phyloP scores from a whole-genome alignment of 2,113 vertebrate species.

The Scopus umbretta region DNA sequence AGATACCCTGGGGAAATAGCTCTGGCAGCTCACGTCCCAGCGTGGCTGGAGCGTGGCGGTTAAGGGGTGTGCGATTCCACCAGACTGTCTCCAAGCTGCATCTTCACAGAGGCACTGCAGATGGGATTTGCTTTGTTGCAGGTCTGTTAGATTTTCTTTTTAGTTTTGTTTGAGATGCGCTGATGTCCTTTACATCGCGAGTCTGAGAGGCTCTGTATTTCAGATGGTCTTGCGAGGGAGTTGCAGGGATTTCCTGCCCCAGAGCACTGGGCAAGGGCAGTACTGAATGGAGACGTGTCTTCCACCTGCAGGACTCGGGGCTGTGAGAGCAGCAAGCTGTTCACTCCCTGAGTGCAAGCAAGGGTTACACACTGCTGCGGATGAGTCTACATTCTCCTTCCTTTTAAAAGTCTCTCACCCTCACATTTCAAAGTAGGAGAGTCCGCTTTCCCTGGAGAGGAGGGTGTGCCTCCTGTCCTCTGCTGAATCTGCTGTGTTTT shows the following conservation, averaged over 20 bases:
- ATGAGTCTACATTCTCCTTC: neutral
- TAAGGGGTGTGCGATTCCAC: neutral
- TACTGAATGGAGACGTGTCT: neutral
- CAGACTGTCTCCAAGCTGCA: neutral
- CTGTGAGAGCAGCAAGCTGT: neutral
- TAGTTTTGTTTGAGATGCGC: neutral
- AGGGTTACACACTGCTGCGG: neutral
- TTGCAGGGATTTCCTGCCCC: neutral
- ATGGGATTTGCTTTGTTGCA: neutral
- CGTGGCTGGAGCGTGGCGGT: neutral
- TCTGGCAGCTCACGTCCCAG: neutral
- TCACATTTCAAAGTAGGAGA: neutral
- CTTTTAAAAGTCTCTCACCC: neutral
- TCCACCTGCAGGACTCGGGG: fast-evolving
- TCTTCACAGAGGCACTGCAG: neutral
- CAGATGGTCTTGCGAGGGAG: neutral
- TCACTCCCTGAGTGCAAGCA: neutral
- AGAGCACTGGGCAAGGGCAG: neutral
- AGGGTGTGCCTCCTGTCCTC: neutral
- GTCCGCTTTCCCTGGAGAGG: neutral
- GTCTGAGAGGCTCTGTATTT: neutral
- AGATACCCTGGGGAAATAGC: neutral
- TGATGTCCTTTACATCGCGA: neutral
- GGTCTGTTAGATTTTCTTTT: neutral
- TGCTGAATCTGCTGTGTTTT: neutral